A percentile compares a stretch with the other conserved stretches of the same genome.
Evolutionary conservation across 1,140 invertebrate species (phyloP).

Genomic region (Dendroctonus valens): DNA sequence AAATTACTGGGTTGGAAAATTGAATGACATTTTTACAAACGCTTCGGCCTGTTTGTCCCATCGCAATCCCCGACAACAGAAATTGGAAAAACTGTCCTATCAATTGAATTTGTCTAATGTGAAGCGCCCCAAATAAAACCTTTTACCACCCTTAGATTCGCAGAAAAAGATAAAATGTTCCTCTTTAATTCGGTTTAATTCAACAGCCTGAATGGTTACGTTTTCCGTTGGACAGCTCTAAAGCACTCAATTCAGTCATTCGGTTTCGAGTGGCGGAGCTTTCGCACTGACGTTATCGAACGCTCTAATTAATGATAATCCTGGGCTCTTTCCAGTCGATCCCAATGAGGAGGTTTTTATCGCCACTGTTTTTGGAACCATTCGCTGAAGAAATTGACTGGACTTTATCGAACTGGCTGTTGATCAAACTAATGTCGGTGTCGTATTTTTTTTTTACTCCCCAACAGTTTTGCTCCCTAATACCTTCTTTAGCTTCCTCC

Average conservation of each 20-base stretch:
- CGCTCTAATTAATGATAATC: constrained; percentile 40
- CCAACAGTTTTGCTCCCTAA: no score
- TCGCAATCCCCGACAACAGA: not conserved
- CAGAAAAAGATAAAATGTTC: constrained; percentile 28
- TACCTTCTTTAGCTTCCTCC: no score
- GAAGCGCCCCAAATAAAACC: constrained; percentile 21
- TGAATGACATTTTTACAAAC: not conserved
- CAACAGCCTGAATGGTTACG: constrained; percentile 29
- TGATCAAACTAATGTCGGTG: no score
- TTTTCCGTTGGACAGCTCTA: constrained; percentile 30
- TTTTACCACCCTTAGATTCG: constrained; percentile 20
- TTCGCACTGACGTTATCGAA: constrained; percentile 34
- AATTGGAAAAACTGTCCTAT: constrained; percentile 19
- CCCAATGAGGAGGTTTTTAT: constrained; percentile 16
- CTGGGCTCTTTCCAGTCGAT: constrained; percentile 31
- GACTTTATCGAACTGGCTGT: no score
- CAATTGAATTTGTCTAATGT: constrained; percentile 25
- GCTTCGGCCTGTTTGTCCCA: not conserved
- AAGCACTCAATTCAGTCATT: constrained; percentile 36
- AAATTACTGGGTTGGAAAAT: not conserved
- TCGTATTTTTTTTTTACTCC: no score
- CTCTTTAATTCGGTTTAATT: constrained; percentile 38
- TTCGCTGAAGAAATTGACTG: no score
- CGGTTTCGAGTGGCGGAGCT: constrained; percentile 27
- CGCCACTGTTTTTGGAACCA: no score